A percentile compares a stretch with the other conserved stretches of the same genome.
Conservation (phyloP, 2,797 vertebrate genomes). For the Chaetodon trifasciatus region DNA sequence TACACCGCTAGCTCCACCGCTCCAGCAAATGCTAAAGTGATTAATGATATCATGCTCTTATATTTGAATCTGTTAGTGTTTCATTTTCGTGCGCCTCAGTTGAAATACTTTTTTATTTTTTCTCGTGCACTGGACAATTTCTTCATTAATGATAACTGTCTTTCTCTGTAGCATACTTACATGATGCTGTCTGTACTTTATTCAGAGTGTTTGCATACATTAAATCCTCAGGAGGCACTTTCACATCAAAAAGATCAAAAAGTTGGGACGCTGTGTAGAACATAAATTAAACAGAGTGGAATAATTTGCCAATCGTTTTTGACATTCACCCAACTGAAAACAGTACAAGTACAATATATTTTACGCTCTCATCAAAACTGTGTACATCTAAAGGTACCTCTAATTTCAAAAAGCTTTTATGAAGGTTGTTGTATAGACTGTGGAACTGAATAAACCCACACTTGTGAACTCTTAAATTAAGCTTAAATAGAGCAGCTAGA, state of each 20-base stretch:
- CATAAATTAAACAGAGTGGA: too few relatives aligned
- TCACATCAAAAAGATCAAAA: neutral
- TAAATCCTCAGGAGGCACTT: neutral
- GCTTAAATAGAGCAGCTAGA: too few relatives aligned
- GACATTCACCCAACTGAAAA: too few relatives aligned
- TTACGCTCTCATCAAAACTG: too few relatives aligned
- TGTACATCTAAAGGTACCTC: too few relatives aligned
- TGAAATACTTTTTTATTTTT: conserved; percentile 15
- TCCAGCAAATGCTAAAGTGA: conserved; percentile 52
- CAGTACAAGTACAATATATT: too few relatives aligned
- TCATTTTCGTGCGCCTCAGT: conserved; percentile 44
- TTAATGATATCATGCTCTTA: conserved; percentile 54
- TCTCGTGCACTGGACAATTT: neutral
- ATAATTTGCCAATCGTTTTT: too few relatives aligned
- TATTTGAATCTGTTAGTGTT: conserved; percentile 53
- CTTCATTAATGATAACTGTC: neutral
- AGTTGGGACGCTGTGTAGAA: too few relatives aligned
- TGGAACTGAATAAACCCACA: too few relatives aligned
- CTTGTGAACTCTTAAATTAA: too few relatives aligned
- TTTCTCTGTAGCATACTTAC: conserved; percentile 9
- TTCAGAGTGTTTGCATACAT: conserved; percentile 20
- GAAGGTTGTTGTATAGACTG: too few relatives aligned
- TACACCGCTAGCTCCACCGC: conserved; percentile 30
- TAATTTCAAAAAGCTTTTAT: too few relatives aligned
- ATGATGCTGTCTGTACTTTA: neutral